Base-by-base conservation (phyloP, 2,888 invertebrate species). In the Aspidiotus rigidus region DNA sequence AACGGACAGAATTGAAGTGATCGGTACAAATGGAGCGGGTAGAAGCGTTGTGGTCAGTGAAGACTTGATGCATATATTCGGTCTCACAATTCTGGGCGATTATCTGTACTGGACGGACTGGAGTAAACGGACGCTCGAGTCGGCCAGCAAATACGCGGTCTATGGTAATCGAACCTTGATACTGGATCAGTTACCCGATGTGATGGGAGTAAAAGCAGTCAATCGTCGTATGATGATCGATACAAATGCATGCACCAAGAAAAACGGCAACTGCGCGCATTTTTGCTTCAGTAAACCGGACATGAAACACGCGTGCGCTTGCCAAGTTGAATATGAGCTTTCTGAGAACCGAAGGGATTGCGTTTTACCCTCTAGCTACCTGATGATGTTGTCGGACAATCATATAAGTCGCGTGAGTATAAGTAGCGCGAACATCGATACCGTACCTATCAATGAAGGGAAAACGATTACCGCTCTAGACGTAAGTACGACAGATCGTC, bases 101-200 rank as follows among this genome's bases (percentile, higher is more conserved):
- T 89, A 87, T 77, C 79, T 97, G 2, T 97, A 96, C 79, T 97
- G 97, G 96, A 95, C 95, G 0, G 97, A 97, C 78, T 96, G 95
- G 93, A 93, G 94, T 77, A 81, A 89, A 64, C 81, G 95, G 15
- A 89, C 91, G 5, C 86, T 98, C 69, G 93, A 96, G 76, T 80
- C 93, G 44, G 92, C 92, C 0, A 86, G 95, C 76, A 96, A 95
- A 78, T 82, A 69, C 8, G 71, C 55, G 28, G 71, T 70, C 11
- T 85, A 88, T 77, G 41, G 49, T 15, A 69, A 86, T 64, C 81
- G 90, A 40, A 85, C 88, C 77, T 82, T 85, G 0, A 87, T 93
- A 13, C 85, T 90, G 2, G 94, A 95, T 74, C 91, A 93, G 77
- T 84, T 94, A 77, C 7, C 28, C 2, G 93, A 94, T 77, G 84